phyloP scores from a whole-genome alignment of 2,888 invertebrate genomes.

The Apamea monoglypha region DNA sequence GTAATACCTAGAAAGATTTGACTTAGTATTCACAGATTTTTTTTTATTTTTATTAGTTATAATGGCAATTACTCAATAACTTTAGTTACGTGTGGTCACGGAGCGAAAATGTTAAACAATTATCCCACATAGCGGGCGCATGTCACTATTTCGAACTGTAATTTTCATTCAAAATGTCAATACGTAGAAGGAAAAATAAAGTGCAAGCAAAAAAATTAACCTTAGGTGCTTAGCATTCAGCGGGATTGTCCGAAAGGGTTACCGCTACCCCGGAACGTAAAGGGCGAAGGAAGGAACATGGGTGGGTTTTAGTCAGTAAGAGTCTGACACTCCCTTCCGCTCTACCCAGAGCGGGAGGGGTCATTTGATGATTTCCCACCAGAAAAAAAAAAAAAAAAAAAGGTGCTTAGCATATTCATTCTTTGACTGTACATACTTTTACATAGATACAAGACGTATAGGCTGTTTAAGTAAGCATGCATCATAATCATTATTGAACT shows the following conservation, averaged over 20 bases:
- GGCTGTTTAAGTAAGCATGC: background rate
- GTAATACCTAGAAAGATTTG: background rate
- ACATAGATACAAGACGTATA: background rate
- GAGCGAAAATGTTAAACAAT: background rate
- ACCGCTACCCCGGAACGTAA: too few relatives aligned
- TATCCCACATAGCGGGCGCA: too few relatives aligned
- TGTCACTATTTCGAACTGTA: background rate
- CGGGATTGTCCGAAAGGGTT: too few relatives aligned
- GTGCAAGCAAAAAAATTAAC: background rate
- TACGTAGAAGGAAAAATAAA: background rate
- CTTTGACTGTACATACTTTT: background rate
- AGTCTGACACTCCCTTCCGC: too few relatives aligned
- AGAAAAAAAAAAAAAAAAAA: too few relatives aligned
- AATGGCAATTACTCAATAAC: background rate
- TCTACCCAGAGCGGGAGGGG: too few relatives aligned
- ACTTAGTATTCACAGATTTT: background rate
- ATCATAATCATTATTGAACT: background rate
- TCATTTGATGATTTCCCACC: too few relatives aligned
- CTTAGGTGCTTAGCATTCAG: background rate
- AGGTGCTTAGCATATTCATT: conserved; percentile 1
- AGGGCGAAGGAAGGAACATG: too few relatives aligned
- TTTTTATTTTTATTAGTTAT: background rate
- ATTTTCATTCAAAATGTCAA: background rate
- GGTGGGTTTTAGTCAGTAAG: too few relatives aligned
- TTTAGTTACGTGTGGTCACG: background rate